These are phyloP conservation scores for Toxotes lorentzi DNA, from an alignment of 2,797 vertebrate species.

Conservation along the genomic window DNA sequence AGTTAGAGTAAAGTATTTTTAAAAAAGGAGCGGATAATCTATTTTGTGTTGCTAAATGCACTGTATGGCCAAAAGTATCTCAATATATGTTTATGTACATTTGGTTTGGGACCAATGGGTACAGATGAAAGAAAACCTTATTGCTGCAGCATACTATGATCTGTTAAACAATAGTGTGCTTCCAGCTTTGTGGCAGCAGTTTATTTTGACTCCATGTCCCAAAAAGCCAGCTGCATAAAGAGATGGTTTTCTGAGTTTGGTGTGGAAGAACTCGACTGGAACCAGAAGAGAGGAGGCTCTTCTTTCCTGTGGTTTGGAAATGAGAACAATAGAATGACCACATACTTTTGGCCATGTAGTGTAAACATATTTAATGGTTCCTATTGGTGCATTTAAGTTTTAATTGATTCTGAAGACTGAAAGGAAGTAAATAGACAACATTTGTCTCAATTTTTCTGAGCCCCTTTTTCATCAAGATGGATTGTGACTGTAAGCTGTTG, in stretches of 20 bases:
- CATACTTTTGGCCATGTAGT: slow-evolving; percentile 1
- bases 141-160: background rate
- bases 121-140: background rate
- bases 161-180: background rate
- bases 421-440: background rate
- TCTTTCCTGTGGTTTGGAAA: background rate
- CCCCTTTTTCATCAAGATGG: background rate
- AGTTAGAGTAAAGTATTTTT: slow-evolving; percentile 19
- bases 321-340: background rate
- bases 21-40: background rate
- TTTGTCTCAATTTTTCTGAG: background rate
- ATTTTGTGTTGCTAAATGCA: slow-evolving; percentile 4
- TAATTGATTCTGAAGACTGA: background rate
- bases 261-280: background rate
- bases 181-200: background rate
- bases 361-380: background rate
- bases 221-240: background rate
- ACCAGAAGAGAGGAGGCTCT: background rate
- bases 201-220: background rate
- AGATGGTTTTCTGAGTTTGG: background rate
- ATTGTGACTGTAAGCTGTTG: background rate
- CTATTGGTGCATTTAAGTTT: background rate
- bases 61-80: background rate
- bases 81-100: background rate
- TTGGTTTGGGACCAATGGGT: background rate